phyloP scores from a whole-genome alignment of 2,113 vertebrate species.

The Burhinus bistriatus region DNA sequence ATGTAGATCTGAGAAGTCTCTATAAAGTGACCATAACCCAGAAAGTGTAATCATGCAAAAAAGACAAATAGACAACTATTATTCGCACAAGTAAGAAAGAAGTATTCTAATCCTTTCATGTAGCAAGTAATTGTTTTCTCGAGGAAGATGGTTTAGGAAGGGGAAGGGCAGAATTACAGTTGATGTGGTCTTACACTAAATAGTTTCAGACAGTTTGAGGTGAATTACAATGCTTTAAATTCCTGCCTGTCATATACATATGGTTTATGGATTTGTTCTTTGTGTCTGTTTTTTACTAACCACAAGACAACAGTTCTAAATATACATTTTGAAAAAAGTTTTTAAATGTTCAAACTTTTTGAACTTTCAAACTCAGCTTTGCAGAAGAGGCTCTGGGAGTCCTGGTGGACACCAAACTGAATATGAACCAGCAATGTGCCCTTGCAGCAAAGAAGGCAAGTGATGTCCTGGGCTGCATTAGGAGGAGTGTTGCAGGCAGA shows the following conservation, averaged over 20 bases:
- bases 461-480: background rate
- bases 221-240: background rate
- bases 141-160: background rate
- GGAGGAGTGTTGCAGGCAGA: background rate
- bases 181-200: background rate
- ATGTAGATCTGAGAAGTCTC: background rate
- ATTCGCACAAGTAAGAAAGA: background rate
- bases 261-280: background rate
- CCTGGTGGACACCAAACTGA: background rate
- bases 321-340: background rate
- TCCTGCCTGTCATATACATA: background rate
- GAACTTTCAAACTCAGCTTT: background rate
- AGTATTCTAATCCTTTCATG: background rate
- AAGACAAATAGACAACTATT: background rate
- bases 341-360: background rate
- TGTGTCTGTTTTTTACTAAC: background rate
- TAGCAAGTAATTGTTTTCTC: background rate
- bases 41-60: background rate
- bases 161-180: background rate
- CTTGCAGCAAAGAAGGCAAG: rapidly evolving
- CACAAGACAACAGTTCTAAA: background rate
- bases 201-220: background rate
- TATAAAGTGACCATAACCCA: background rate
- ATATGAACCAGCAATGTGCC: background rate
- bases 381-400: background rate